Percentiles rank a stretch among this genome's conserved stretches.
Conservation (phyloP, 2,888 invertebrate genomes). For the Eucera pruinosa region DNA sequence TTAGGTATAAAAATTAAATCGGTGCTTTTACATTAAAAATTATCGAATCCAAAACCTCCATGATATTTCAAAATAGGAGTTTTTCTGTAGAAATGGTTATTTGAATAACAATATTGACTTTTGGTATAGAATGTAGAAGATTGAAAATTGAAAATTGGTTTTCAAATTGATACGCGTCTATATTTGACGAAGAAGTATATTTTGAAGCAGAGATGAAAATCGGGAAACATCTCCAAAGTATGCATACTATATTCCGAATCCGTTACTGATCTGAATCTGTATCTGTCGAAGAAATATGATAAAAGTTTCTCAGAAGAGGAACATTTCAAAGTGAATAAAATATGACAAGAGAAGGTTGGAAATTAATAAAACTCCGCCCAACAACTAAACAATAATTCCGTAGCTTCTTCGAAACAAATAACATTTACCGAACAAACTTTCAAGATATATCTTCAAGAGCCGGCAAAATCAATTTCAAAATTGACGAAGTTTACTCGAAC, state of each 20-base stretch:
- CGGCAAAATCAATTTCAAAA: background rate
- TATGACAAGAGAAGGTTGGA: background rate
- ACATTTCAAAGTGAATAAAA: background rate
- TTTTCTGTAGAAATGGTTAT: too few relatives aligned
- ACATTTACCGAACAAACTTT: background rate
- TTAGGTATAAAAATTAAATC: too few relatives aligned
- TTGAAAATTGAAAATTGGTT: too few relatives aligned
- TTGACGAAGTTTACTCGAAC: background rate
- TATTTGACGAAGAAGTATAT: background rate
- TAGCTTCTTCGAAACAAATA: background rate
- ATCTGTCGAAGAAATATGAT: background rate
- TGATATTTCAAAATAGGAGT: too few relatives aligned
- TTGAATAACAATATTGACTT: too few relatives aligned
- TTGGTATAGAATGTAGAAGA: too few relatives aligned
- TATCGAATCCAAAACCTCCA: too few relatives aligned
- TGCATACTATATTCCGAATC: too few relatives aligned
- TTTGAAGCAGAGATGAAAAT: background rate
- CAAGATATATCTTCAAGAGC: background rate
- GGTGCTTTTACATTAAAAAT: too few relatives aligned
- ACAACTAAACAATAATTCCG: too few relatives aligned
- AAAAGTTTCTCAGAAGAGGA: background rate
- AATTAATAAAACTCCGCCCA: conserved; percentile 15
- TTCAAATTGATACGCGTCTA: too few relatives aligned
- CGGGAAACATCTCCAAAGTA: background rate
- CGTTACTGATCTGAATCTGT: background rate